Percentiles rank a stretch among this genome's conserved stretches.
Conservation (phyloP, 2,888 invertebrate genomes). For the Falcaria lacertinaria region DNA sequence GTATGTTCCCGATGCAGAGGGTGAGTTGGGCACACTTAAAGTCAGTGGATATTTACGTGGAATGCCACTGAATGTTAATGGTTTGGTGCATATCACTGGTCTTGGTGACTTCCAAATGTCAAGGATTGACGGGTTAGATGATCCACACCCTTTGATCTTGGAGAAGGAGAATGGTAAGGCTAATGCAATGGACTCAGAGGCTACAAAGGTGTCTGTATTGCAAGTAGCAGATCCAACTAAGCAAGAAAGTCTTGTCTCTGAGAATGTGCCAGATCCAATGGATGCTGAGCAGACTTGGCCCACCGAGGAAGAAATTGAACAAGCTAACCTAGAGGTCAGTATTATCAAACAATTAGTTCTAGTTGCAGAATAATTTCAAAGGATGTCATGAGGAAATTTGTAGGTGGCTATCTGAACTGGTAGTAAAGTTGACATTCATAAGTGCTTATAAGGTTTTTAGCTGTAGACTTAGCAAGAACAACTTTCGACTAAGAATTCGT, state of each 20-base stretch:
- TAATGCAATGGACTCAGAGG: constrained; percentile 62
- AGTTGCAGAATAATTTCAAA: no score
- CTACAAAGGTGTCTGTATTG: constrained; percentile 64
- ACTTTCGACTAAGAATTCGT: no score
- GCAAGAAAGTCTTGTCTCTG: constrained; percentile 87
- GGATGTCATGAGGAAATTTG: no score
- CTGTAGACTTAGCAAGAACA: no score
- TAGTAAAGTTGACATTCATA: no score
- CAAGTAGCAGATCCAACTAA: constrained; percentile 82
- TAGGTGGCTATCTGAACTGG: no score
- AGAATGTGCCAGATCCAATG: constrained; percentile 93
- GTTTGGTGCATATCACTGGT: constrained; percentile 93
- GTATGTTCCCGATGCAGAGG: constrained; percentile 74
- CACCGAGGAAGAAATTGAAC: constrained; percentile 91
- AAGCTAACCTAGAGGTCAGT: constrained; percentile 83
- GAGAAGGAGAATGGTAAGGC: constrained; percentile 69
- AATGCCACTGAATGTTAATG: constrained; percentile 90
- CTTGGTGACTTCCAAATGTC: constrained; percentile 96
- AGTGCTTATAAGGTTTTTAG: no score
- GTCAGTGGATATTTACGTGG: constrained; percentile 94
- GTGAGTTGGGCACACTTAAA: constrained; percentile 83
- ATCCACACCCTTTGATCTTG: constrained; percentile 83
- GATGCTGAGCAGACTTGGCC: constrained; percentile 99
- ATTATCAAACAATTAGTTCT: no score
- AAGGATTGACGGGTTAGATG: constrained; percentile 85